Percentiles rank a stretch among this genome's conserved stretches.
Conservation (phyloP, 2,113 vertebrate species). For the Silurus meridionalis region DNA sequence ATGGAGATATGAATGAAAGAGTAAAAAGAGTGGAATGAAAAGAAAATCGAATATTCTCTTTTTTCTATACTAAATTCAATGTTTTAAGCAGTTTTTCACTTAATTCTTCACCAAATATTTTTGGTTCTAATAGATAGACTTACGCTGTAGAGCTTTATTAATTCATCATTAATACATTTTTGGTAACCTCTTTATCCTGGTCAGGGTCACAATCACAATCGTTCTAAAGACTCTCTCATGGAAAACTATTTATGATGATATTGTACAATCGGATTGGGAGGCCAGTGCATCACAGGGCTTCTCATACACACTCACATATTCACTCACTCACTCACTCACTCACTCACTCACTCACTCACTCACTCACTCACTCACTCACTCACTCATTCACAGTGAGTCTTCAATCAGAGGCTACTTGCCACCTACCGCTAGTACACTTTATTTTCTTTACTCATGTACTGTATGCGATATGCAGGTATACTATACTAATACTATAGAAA, state of each 20-base stretch:
- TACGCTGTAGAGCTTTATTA: background rate
- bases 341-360: background rate
- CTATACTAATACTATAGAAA: no score
- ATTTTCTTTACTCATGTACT: background rate
- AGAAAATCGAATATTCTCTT: constrained; percentile 13
- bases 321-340: background rate
- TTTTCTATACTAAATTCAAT: constrained; percentile 5
- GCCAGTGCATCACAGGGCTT: background rate
- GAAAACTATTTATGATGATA: background rate
- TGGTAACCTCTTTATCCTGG: background rate
- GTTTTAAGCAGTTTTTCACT: constrained; percentile 29
- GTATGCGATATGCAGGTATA: background rate
- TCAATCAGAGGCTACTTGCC: no score
- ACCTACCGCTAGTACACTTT: background rate
- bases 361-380: background rate
- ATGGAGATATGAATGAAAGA: constrained; percentile 25
- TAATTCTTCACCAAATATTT: constrained; percentile 12
- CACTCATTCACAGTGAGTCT: no score
- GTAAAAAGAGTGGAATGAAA: background rate
- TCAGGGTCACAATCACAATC: background rate
- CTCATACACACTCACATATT: no score
- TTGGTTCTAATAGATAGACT: constrained; percentile 4
- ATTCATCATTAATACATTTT: background rate
- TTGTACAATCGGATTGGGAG: background rate
- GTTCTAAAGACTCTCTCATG: background rate